Base-by-base conservation (phyloP, 2,888 invertebrate genomes). In the Noctuana brunneofusca region DNA sequence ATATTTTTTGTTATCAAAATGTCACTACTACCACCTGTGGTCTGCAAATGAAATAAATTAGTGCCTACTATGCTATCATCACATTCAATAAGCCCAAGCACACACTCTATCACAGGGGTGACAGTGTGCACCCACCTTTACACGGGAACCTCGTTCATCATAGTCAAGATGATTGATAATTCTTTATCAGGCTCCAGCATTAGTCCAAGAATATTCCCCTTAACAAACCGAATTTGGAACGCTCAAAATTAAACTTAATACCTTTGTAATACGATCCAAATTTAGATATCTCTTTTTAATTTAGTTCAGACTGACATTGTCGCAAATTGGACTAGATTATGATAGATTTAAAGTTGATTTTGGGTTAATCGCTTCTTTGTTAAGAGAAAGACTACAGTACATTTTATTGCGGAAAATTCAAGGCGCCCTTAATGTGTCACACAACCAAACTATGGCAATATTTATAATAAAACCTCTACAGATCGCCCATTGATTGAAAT, bases 91-190 rank as follows among this genome's bases (percentile, higher is more conserved):
- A 68, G 66, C 65, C 68, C 67, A 43, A 54, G 59, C 62, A 58
- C 56, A 65, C 63, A 69, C 67, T 68, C 66, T 64, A 63, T 64
- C 67, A 56, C 65, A 43, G 46, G 32, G 5, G 20, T 60, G 60
- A 55, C 65, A 56, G 67, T 64, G 68, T 71, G 67, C 69, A 71
- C 68, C 72, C 68, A 73, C 72, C 72, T 73, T 72, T 67, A 68
- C 68, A 67, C 71, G 69, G 69, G 69, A 59, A 53, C 66, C 67
- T 74, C 74, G 71, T 88, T 77, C 76, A 84, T 88, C 87, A 87
- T 86, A 81, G 83, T 86, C 86, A 80, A 74, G 75, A 87, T 88
- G 88, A 88, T 88, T 87, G 87, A 88, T 88, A 85, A 78, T 78
- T 83, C 83, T 87, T 87, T 87, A 86, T 86, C 83, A 79, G 78